A percentile compares a stretch with the other conserved stretches of the same genome.
These are phyloP conservation scores for Australoheros scitulus DNA, from an alignment of 2,113 vertebrate genomes.

Conservation along the genomic window DNA sequence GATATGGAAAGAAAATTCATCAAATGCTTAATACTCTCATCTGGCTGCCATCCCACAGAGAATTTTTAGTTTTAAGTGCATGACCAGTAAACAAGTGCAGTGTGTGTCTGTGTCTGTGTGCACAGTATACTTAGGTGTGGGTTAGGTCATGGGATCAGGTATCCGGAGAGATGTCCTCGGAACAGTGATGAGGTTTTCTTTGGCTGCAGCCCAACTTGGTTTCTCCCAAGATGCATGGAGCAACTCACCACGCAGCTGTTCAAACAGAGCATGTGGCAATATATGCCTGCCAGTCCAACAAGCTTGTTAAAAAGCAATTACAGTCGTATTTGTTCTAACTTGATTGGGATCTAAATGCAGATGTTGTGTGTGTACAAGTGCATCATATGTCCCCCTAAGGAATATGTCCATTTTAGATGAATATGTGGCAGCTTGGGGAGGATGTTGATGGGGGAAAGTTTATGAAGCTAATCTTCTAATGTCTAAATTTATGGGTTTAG, in stretches of 20 bases:
- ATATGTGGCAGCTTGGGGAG: constrained; percentile 37
- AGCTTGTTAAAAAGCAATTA: constrained; percentile 84
- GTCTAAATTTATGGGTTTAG: constrained; percentile 36
- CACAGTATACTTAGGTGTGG: constrained; percentile 46
- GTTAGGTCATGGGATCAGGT: constrained; percentile 63
- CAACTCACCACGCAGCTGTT: constrained; percentile 75
- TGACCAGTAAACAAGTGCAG: constrained; percentile 38
- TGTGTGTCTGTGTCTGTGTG: not conserved
- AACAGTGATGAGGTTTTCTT: constrained; percentile 70
- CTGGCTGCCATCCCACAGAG: constrained; percentile 50
- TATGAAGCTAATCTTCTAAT: constrained; percentile 62
- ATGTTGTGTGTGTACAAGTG: constrained; percentile 69
- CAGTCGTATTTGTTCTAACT: constrained; percentile 76
- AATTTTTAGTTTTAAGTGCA: constrained; percentile 48
- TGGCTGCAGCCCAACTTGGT: constrained; percentile 62
- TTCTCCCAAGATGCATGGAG: constrained; percentile 72
- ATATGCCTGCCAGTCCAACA: constrained; percentile 71
- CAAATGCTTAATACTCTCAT: constrained; percentile 57
- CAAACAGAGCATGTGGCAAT: constrained; percentile 77
- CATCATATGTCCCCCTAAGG: constrained; percentile 56
- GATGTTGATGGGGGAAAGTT: constrained; percentile 46
- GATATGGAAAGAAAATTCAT: constrained; percentile 49
- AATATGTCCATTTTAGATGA: constrained; percentile 48
- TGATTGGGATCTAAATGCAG: constrained; percentile 79
- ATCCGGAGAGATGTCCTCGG: constrained; percentile 67